Conservation (phyloP, 2,888 invertebrate genomes). For the Pristionchus exspectatus region DNA sequence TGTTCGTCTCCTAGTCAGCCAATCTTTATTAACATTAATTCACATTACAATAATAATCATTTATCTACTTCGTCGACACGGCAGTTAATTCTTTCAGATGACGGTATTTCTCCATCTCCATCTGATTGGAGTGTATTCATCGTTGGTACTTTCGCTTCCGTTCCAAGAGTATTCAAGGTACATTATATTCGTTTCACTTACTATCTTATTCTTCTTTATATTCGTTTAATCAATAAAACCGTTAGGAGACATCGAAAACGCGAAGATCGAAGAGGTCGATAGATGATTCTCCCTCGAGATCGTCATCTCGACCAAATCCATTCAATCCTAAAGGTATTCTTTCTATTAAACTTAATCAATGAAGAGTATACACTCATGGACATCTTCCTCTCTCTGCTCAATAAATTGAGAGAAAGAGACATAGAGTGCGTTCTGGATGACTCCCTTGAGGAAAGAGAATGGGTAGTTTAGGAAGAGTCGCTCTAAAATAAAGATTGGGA, state of each 20-base stretch:
- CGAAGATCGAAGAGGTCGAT: not conserved
- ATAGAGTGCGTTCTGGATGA: not conserved
- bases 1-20: not conserved
- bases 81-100: not conserved
- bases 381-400: not conserved
- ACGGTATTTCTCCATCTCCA: constrained; percentile 17
- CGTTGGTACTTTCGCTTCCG: constrained; percentile 23
- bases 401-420: constrained; percentile 12
- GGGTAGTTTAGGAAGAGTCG: not conserved
- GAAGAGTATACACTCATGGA: not conserved
- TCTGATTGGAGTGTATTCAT: constrained; percentile 43
- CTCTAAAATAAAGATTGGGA: not conserved
- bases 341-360: not conserved
- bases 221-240: not conserved
- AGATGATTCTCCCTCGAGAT: not conserved
- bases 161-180: constrained; percentile 29
- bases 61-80: too few relatives aligned
- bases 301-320: constrained; percentile 38
- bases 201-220: not conserved
- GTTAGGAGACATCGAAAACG: not conserved
- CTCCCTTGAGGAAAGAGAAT: not conserved
- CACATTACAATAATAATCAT: too few relatives aligned
- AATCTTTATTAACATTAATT: too few relatives aligned
- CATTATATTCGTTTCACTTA: not conserved
- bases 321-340: constrained; percentile 12